These are phyloP conservation scores for Danionella cerebrum DNA, from an alignment of 2,113 vertebrate species.

Conservation along the genomic window DNA sequence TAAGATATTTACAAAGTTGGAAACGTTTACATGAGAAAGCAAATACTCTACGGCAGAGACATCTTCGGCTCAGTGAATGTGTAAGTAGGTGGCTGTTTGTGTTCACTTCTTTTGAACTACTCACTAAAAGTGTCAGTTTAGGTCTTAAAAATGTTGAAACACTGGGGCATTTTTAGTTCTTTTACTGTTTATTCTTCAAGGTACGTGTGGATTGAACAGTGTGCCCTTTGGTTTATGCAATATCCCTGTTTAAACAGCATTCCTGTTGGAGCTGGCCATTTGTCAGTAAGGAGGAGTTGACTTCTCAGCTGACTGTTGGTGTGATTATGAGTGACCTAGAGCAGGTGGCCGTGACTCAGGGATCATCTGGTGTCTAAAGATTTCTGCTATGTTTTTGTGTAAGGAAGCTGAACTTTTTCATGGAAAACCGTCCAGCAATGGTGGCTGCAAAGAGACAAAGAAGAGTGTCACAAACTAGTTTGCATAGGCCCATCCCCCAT, in stretches of 20 bases:
- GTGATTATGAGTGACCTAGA: not conserved
- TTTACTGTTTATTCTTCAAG: not conserved
- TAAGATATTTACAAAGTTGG: conserved; percentile 53
- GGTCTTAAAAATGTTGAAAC: too few relatives aligned
- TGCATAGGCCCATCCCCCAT: not conserved
- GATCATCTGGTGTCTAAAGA: not conserved
- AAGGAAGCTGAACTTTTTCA: not conserved
- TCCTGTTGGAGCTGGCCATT: not conserved
- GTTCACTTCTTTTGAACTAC: too few relatives aligned
- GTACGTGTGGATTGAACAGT: not conserved
- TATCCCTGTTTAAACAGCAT: not conserved
- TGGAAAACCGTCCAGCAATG: not conserved
- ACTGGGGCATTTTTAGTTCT: too few relatives aligned
- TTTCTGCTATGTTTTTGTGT: not conserved
- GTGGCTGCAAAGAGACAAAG: not conserved
- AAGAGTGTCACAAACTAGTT: not conserved
- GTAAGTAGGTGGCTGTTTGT: too few relatives aligned
- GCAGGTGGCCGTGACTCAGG: conserved; percentile 7
- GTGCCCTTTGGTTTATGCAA: not conserved
- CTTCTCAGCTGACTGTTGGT: not conserved
- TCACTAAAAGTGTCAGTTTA: too few relatives aligned
- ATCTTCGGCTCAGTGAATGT: too few relatives aligned
- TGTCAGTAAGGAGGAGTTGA: not conserved
- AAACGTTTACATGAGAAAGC: too few relatives aligned
- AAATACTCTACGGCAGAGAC: too few relatives aligned